Evolutionary conservation across 2,797 vertebrate genomes (phyloP), one percentile per base, ranked within the genome.

Genomic region (Sphenodon punctatus): DNA sequence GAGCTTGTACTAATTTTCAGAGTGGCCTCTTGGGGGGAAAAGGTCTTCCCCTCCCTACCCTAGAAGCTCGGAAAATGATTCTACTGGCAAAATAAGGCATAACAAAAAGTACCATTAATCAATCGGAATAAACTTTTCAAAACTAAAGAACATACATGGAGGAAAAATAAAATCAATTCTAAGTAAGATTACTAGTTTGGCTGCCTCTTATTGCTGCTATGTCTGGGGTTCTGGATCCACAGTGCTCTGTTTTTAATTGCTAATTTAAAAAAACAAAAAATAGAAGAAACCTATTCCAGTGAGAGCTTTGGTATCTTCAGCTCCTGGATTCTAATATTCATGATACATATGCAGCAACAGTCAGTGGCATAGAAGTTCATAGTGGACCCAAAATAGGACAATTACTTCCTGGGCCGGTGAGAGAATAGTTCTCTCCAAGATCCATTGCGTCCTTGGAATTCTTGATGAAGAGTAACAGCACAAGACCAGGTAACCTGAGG

Each of bases 21-120:
- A n/a, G n/a, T n/a, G n/a, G n/a, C n/a, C n/a, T n/a, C n/a, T n/a
- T n/a, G n/a, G n/a, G n/a, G n/a, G n/a, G n/a, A n/a, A n/a, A n/a
- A n/a, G n/a, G n/a, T n/a, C n/a, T n/a, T n/a, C n/a, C n/a, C n/a
- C n/a, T n/a, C n/a, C n/a, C n/a, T n/a, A n/a, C n/a, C n/a, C n/a
- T 84, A 87, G 45, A 60, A 74, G 67, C 32, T 84, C 72, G 72
- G 73, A 73, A 89, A 92, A 88, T 87, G 89, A 36, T 90, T 89
- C 65, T 63, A 55, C 58, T 86, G 65, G 80, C 78, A 89, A 59
- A 82, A 41, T 74, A 89, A 87, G 67, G 86, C 38, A 82, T 87
- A 89, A 82, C 67, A n/a, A n/a, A n/a, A 78, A 84, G 65, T 80
- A 87, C 74, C 87, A 90, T 88, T 80, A 87, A 49, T 80, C 82